These are phyloP conservation scores for Taeniopygia guttata DNA, from an alignment of 2,797 vertebrate genomes.

Conservation along the genomic window DNA sequence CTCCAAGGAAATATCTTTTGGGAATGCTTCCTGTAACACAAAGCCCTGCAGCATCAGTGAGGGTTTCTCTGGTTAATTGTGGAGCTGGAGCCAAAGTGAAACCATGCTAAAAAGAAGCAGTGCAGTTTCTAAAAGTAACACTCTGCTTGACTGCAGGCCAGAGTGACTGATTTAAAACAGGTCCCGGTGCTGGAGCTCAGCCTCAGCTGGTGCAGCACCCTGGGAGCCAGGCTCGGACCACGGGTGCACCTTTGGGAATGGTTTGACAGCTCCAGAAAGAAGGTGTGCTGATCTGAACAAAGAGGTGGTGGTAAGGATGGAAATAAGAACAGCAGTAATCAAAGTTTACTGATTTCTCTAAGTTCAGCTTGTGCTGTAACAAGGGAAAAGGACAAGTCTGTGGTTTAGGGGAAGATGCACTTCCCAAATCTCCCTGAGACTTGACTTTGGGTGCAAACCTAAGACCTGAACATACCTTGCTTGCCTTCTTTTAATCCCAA, in stretches of 20 bases:
- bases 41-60: background rate
- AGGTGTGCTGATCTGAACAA: background rate
- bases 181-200: background rate
- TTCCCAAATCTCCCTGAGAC: background rate
- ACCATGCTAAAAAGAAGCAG: constrained; percentile 19
- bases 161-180: constrained; percentile 40
- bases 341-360: background rate
- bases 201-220: background rate
- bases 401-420: background rate
- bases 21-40: background rate
- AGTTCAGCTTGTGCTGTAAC: background rate
- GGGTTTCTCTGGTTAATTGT: background rate
- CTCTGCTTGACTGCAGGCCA: constrained; percentile 34
- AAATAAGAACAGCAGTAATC: background rate
- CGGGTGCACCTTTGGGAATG: background rate
- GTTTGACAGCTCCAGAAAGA: constrained; percentile 8
- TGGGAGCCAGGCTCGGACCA: background rate
- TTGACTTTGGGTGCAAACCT: background rate
- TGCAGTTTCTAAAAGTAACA: constrained; percentile 37
- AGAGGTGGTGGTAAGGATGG: background rate
- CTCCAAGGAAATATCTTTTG: constrained; percentile 6
- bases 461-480: background rate
- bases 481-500: background rate
- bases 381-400: background rate
- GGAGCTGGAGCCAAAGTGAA: constrained; percentile 19